These are phyloP conservation scores for Coracopsis vasa DNA, from an alignment of 2,113 vertebrate genomes.

Conservation along the genomic window DNA sequence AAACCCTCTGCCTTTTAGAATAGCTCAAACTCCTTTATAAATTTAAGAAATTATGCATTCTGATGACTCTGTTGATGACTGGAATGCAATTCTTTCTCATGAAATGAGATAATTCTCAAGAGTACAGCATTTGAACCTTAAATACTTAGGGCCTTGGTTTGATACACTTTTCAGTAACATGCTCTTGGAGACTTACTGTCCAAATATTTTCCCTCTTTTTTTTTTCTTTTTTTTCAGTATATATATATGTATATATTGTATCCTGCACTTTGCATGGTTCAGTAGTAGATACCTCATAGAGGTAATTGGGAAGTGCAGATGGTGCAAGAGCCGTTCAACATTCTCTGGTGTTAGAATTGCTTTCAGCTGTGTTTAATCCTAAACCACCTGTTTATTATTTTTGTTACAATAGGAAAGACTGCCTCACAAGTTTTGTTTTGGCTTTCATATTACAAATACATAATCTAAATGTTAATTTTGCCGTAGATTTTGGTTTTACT, in stretches of 20 bases:
- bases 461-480: background rate
- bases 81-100: background rate
- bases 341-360: background rate
- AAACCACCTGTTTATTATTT: background rate
- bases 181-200: background rate
- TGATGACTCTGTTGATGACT: background rate
- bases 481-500: background rate
- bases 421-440: background rate
- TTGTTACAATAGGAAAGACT: background rate
- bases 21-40: background rate
- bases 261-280: background rate
- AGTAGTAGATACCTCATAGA: background rate
- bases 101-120: background rate
- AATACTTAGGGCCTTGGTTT: background rate
- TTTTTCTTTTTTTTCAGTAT: background rate
- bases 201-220: background rate
- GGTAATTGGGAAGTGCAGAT: background rate
- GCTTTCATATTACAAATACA: background rate
- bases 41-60: background rate
- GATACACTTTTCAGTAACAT: background rate
- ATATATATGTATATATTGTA: background rate
- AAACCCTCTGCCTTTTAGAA: background rate
- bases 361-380: background rate
- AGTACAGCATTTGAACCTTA: background rate
- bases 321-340: background rate